A percentile compares a stretch with the other conserved stretches of the same genome.
phyloP scores from a whole-genome alignment of 2,888 invertebrate species.

The Pinctada fucata region DNA sequence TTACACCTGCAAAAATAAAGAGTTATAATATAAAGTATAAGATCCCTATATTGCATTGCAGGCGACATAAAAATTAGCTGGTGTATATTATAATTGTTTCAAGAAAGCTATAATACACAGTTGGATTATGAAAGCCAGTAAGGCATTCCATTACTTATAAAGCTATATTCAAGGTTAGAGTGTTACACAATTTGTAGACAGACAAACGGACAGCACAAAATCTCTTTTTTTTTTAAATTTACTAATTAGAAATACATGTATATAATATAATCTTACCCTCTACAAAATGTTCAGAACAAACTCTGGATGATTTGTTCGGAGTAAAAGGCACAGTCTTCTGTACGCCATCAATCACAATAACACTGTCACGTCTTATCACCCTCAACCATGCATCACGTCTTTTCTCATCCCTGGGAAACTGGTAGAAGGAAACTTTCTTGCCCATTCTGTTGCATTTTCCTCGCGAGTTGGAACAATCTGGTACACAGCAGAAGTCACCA shows the following conservation, averaged over 20 bases:
- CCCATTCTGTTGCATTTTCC: neutral
- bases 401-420: neutral
- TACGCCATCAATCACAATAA: neutral
- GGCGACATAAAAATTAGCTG: no score
- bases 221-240: neutral
- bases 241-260: neutral
- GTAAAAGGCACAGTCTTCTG: neutral
- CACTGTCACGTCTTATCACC: neutral
- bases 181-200: neutral
- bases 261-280: neutral
- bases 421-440: neutral
- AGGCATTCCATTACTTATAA: no score
- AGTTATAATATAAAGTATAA: neutral
- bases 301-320: neutral
- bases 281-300: neutral
- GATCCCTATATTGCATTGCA: no score
- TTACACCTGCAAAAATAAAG: slow-evolving; percentile 1
- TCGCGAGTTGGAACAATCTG: neutral
- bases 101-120: no score
- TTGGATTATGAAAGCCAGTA: no score
- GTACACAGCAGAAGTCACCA: neutral
- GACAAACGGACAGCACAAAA: neutral
- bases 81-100: no score
- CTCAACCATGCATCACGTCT: neutral
- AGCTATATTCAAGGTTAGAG: neutral